These are phyloP conservation scores for Edolisoma coerulescens DNA, from an alignment of 2,113 vertebrate genomes.

Conservation along the genomic window DNA sequence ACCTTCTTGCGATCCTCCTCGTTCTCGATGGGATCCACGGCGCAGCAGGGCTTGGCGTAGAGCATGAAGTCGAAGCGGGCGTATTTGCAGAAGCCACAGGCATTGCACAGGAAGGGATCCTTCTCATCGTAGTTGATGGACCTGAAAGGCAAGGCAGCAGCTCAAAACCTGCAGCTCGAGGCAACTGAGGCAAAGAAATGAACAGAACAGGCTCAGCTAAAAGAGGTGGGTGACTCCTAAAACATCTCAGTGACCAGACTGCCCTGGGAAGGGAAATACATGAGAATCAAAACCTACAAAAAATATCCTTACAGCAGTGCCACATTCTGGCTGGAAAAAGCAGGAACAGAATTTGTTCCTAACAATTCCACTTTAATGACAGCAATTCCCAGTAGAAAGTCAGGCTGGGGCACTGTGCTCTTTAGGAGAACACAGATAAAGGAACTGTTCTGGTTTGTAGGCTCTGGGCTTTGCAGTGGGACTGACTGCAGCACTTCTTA, in stretches of 20 bases:
- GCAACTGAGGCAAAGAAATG: neutral
- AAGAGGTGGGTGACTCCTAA: neutral
- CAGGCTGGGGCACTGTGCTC: neutral
- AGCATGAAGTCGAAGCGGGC: constrained; percentile 99
- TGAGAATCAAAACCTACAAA: neutral
- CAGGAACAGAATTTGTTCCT: neutral
- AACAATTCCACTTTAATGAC: neutral
- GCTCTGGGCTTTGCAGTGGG: neutral
- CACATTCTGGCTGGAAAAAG: neutral
- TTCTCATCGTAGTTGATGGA: constrained; percentile 99
- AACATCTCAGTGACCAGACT: neutral
- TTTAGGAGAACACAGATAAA: neutral
- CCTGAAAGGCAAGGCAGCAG: constrained; percentile 62
- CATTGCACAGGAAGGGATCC: constrained; percentile 97
- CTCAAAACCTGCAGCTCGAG: neutral
- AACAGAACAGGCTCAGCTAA: neutral
- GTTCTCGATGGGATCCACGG: constrained; percentile 97
- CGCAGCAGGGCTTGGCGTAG: constrained; percentile 95
- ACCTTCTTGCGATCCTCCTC: constrained; percentile 98
- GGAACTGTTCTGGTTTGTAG: neutral
- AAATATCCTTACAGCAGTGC: neutral
- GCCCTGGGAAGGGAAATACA: neutral
- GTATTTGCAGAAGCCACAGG: constrained; percentile 98
- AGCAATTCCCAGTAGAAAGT: neutral
- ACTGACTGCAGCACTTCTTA: neutral